A percentile compares a stretch with the other conserved stretches of the same genome.
These are phyloP conservation scores for Zoanthus solanderi DNA, from an alignment of 92 coral and sea anemone species.

Conservation along the genomic window DNA sequence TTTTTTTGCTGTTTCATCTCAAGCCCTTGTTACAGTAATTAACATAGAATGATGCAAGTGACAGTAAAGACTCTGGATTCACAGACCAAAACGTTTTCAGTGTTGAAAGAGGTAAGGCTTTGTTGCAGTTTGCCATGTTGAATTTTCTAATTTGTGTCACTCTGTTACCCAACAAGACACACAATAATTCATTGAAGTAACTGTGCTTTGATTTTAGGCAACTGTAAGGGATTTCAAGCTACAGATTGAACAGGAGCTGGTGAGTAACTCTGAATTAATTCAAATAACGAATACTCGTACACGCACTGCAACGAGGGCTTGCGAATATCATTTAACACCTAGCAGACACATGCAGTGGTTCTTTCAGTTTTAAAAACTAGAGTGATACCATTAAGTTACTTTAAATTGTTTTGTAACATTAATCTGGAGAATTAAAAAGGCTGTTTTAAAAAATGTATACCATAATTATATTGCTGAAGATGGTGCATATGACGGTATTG, in stretches of 20 bases:
- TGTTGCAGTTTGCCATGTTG: not conserved
- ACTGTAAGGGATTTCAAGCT: constrained; percentile 94
- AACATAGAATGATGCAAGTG: constrained; percentile 76
- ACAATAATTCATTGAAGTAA: not conserved
- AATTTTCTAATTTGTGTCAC: not conserved
- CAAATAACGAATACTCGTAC: not conserved
- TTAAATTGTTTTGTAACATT: not conserved
- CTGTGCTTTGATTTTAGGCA: constrained; percentile 61
- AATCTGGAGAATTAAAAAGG: not conserved
- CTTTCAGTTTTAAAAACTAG: not conserved
- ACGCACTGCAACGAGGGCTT: not conserved
- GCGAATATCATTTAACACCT: not conserved
- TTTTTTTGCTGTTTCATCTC: constrained; percentile 1
- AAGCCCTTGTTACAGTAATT: not conserved
- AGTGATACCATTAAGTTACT: not conserved
- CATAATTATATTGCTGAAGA: too few relatives aligned
- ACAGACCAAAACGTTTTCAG: constrained; percentile 89
- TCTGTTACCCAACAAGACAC: not conserved
- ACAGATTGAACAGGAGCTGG: constrained; percentile 86
- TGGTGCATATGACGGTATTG: too few relatives aligned
- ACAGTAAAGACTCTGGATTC: constrained; percentile 98
- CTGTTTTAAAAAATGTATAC: too few relatives aligned
- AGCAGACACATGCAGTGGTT: not conserved
- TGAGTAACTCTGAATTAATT: constrained; percentile 43
- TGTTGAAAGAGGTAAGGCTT: constrained; percentile 77